phyloP scores from a whole-genome alignment of 1,140 invertebrate species.

The Tetragonula clypearis region DNA sequence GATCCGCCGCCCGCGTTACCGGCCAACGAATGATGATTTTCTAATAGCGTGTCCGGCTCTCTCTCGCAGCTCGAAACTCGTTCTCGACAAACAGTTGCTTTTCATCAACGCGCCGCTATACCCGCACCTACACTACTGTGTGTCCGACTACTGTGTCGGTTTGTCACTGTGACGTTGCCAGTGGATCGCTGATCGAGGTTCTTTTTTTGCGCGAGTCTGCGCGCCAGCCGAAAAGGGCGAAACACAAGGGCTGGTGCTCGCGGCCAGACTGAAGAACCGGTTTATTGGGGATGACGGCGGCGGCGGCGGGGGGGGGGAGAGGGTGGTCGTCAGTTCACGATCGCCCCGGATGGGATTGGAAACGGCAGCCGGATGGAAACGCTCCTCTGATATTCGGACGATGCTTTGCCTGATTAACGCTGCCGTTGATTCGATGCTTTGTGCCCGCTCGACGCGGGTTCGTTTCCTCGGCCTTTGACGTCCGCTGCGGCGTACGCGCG shows the following conservation, averaged over 20 bases:
- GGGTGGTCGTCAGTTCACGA: not conserved
- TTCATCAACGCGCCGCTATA: not conserved
- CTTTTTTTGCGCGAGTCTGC: not conserved
- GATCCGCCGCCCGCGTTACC: too few species aligned
- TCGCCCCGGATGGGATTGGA: not conserved
- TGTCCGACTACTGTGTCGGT: not conserved
- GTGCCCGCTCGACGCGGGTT: too few species aligned
- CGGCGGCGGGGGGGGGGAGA: too few species aligned
- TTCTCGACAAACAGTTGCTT: not conserved
- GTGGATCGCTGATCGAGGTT: not conserved
- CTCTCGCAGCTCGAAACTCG: not conserved
- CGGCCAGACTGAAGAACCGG: not conserved
- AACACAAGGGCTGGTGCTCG: not conserved
- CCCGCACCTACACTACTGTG: too few species aligned
- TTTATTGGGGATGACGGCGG: not conserved
- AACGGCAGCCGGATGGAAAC: not conserved
- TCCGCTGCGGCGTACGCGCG: too few species aligned
- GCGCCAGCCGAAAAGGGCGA: not conserved
- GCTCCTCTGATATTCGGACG: not conserved
- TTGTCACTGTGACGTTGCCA: not conserved
- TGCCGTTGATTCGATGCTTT: conserved; percentile 1
- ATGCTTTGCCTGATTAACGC: conserved; percentile 8
- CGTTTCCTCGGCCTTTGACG: not conserved
- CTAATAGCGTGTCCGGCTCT: not conserved
- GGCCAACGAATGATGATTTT: not conserved